Evolutionary conservation across 2,113 vertebrate genomes (phyloP).

Genomic region (Chamaetylas fuelleborni): DNA sequence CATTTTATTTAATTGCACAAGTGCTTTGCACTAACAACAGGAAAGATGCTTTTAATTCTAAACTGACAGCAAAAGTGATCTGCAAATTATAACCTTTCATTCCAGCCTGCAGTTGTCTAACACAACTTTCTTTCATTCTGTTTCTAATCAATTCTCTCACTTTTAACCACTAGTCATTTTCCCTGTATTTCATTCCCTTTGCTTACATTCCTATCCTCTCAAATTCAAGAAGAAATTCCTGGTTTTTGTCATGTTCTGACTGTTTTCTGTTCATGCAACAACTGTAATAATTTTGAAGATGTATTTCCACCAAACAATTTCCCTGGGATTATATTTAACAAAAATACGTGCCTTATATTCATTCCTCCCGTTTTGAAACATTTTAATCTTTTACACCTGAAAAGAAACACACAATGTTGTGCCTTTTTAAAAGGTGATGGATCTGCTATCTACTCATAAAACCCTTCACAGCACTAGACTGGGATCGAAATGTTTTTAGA

Average conservation of each 20-base stretch:
- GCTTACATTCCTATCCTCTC: background rate
- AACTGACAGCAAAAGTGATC: background rate
- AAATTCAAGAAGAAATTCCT: slow-evolving; percentile 1
- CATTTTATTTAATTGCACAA: background rate
- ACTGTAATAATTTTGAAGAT: background rate
- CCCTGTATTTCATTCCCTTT: background rate
- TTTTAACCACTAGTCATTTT: background rate
- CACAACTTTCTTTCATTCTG: background rate
- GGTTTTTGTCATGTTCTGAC: background rate
- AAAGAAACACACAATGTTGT: background rate
- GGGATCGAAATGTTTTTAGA: background rate
- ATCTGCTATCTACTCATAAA: background rate
- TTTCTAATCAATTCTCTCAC: background rate
- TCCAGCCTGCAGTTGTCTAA: background rate
- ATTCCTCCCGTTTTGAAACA: background rate
- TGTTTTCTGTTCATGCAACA: background rate
- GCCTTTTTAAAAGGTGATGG: background rate
- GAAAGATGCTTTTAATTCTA: background rate
- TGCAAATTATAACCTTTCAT: background rate
- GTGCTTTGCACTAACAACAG: background rate
- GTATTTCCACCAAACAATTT: background rate
- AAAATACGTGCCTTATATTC: background rate
- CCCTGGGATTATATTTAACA: background rate
- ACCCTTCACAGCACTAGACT: background rate
- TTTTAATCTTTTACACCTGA: background rate